These are phyloP conservation scores for Sparidentex hasta DNA, from an alignment of 2,797 vertebrate genomes.

Conservation along the genomic window DNA sequence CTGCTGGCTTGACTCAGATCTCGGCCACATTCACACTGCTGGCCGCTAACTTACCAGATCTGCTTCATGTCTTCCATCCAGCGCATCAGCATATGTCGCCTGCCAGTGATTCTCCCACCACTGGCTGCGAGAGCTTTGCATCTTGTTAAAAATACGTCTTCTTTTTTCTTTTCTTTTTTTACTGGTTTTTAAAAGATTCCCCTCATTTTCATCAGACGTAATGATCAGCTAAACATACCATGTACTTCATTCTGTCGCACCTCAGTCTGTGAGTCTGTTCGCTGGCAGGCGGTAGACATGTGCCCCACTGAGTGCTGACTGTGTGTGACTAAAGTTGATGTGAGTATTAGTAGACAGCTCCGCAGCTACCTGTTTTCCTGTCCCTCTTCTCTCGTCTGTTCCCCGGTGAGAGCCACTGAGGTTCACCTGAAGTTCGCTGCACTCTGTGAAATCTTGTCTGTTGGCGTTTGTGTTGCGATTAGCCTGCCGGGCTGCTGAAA, in stretches of 20 bases:
- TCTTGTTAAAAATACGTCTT: background rate
- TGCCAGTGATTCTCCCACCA: background rate
- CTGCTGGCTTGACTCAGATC: slow-evolving; percentile 44
- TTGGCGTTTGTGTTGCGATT: slow-evolving; percentile 52
- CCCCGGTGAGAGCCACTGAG: slow-evolving; percentile 31
- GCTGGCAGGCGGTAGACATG: slow-evolving; percentile 15
- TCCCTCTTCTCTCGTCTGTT: slow-evolving; percentile 18
- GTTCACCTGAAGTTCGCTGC: slow-evolving; percentile 67
- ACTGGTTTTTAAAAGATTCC: background rate
- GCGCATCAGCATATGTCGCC: background rate
- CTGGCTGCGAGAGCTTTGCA: background rate
- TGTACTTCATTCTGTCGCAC: background rate
- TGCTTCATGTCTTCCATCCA: slow-evolving; percentile 32
- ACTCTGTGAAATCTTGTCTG: slow-evolving; percentile 61
- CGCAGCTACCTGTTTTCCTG: slow-evolving; percentile 39
- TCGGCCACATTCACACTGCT: slow-evolving; percentile 14
- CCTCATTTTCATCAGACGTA: background rate
- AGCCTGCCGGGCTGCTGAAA: slow-evolving; percentile 59
- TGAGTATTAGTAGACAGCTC: slow-evolving; percentile 42
- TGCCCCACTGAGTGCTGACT: slow-evolving; percentile 26
- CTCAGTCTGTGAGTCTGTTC: background rate
- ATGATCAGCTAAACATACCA: background rate
- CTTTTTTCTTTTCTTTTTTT: slow-evolving; percentile 6
- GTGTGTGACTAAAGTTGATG: slow-evolving; percentile 35
- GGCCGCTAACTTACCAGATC: slow-evolving; percentile 43